phyloP scores from a whole-genome alignment of 2,797 vertebrate genomes.

The Glyptemys insculpta region DNA sequence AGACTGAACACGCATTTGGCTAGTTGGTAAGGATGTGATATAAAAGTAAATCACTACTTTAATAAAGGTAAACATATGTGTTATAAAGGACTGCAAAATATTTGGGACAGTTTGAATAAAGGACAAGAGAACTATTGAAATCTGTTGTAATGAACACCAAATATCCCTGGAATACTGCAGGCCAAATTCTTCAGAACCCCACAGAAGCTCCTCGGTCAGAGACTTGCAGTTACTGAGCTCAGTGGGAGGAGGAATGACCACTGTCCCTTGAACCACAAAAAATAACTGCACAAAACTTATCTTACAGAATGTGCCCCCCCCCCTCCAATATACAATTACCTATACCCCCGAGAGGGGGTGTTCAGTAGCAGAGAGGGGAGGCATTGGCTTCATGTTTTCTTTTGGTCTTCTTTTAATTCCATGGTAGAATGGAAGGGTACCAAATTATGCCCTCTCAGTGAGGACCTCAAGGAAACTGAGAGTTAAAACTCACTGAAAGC shows the following conservation, averaged over 20 bases:
- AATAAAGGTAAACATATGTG: neutral
- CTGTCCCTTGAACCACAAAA: neutral
- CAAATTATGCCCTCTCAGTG: neutral
- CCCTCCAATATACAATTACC: neutral
- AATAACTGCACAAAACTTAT: neutral
- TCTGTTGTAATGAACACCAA: neutral
- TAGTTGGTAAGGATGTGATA: neutral
- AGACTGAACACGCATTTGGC: neutral
- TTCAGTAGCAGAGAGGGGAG: neutral
- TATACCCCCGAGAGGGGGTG: neutral
- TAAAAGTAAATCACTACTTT: slow-evolving; percentile 4
- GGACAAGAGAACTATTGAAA: neutral
- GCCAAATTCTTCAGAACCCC: neutral
- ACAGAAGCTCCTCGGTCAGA: neutral
- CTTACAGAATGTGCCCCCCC: neutral
- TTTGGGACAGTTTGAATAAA: neutral
- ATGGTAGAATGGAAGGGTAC: neutral
- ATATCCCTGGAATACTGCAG: neutral
- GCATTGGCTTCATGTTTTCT: neutral
- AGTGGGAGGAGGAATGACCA: neutral
- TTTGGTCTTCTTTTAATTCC: neutral
- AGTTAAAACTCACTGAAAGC: neutral
- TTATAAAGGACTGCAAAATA: neutral
- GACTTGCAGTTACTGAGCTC: neutral
- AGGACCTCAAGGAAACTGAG: neutral